A percentile compares a stretch with the other conserved stretches of the same genome.
These are phyloP conservation scores for Chirona hameri DNA, from an alignment of 2,888 invertebrate genomes.

Conservation along the genomic window DNA sequence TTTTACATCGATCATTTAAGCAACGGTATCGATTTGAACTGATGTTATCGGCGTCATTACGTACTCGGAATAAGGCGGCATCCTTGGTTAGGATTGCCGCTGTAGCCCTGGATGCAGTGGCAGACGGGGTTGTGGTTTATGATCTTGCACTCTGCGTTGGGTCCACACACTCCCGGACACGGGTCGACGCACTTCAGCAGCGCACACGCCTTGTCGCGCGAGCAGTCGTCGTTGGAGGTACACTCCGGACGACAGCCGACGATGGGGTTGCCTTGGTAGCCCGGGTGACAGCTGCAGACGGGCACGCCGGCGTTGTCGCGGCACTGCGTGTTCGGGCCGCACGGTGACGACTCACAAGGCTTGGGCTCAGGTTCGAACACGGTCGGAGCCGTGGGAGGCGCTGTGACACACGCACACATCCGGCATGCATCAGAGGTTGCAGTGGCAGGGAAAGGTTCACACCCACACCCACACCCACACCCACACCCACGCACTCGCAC, in stretches of 20 bases:
- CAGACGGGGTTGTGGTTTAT: constrained; percentile 60
- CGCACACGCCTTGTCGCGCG: too few species aligned
- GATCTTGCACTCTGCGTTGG: too few species aligned
- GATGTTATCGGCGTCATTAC: constrained; percentile 29
- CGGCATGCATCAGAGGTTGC: too few species aligned
- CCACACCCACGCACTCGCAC: too few species aligned
- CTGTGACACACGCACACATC: not conserved
- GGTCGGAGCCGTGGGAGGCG: not conserved
- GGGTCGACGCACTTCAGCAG: constrained; percentile 65
- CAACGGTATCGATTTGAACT: not conserved
- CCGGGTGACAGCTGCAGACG: constrained; percentile 67
- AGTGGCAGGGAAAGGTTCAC: too few species aligned
- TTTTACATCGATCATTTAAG: too few species aligned
- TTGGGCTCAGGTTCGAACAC: constrained; percentile 40
- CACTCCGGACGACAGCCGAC: too few species aligned
- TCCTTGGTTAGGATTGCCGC: constrained; percentile 71
- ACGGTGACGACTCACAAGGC: constrained; percentile 47
- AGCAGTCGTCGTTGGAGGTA: too few species aligned
- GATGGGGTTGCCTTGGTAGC: constrained; percentile 59
- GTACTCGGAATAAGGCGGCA: constrained; percentile 50
- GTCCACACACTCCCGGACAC: constrained; percentile 49
- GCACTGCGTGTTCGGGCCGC: constrained; percentile 60
- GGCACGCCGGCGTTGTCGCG: constrained; percentile 43
- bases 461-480: too few species aligned
- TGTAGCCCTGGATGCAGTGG: constrained; percentile 74